Evolutionary conservation across 2,888 invertebrate genomes (phyloP), one percentile per base, ranked within the genome.

Genomic region (Acronicta leporina): DNA sequence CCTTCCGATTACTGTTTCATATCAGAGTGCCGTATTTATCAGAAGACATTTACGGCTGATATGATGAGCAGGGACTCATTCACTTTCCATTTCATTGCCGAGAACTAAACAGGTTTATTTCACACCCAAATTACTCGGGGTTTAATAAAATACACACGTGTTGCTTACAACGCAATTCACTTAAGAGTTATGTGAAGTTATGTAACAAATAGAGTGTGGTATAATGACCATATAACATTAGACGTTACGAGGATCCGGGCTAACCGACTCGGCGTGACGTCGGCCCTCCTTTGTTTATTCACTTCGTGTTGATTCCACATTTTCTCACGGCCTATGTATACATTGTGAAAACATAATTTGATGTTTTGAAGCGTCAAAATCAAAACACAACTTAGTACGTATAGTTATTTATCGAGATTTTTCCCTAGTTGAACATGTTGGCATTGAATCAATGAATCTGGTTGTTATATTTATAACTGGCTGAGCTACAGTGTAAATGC

Each of bases 191-290:
- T 13, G 35, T 10, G 20, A 51, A 44, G 66, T 69, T 73, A 65
- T 68, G 53, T 57, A 63, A 52, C 47, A 43, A 14, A 9, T 11
- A 8, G n/a, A n/a, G 50, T 54, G 59, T 58, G 51, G 20, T 44
- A 58, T 71, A 72, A 65, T 74, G 69, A 79, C 80, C 74, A 81
- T 77, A 76, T 69, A 78, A 84, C 84, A 77, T 84, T 77, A 81
- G 84, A 79, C 86, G 86, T 85, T 82, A 85, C 80, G 77, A 88
- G 92, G 92, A 93, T 93, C 91, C 93, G 93, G 93, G 93, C 87
- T 87, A 93, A 93, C 93, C 89, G 93, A 77, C 84, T 63, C 51
- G 54, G 60, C 54, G 67, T 55, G 63, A 75, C 50, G 63, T 63
- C 25, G 15, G 33, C 50, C 54, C 52, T 38, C 53, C 47, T 66